These are phyloP conservation scores for Phalloptychus januarius DNA, from an alignment of 2,797 vertebrate genomes.

Conservation along the genomic window DNA sequence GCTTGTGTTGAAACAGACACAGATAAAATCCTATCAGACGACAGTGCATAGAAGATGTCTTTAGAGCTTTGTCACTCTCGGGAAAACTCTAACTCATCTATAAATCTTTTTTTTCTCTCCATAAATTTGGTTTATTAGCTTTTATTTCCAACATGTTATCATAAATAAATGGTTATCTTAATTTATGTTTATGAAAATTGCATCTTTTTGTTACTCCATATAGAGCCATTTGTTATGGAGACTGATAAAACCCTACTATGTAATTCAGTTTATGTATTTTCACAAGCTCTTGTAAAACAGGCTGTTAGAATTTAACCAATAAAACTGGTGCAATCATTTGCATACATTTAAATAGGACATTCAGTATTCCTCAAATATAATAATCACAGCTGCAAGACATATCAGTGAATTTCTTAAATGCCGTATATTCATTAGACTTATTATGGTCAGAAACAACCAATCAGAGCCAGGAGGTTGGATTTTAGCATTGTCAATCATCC, in stretches of 20 bases:
- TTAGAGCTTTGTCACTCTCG: slow-evolving; percentile 45
- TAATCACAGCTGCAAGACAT: not conserved
- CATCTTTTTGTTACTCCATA: not conserved
- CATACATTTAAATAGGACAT: not conserved
- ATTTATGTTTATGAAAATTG: not conserved
- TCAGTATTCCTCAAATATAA: not conserved
- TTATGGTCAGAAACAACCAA: too few relatives aligned
- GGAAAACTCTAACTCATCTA: slow-evolving; percentile 69
- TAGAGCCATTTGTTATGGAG: not conserved
- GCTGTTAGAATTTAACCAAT: not conserved
- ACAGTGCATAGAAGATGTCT: slow-evolving; percentile 53
- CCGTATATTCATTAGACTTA: not conserved
- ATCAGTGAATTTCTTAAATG: not conserved
- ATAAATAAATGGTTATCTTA: not conserved
- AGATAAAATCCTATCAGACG: slow-evolving; percentile 68
- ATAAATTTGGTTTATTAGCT: not conserved
- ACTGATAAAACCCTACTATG: not conserved
- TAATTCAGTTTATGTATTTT: not conserved
- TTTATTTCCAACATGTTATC: not conserved
- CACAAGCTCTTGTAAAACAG: not conserved
- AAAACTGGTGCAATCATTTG: not conserved
- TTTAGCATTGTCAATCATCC: too few relatives aligned
- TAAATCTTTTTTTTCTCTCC: not conserved
- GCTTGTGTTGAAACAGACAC: slow-evolving; percentile 63
- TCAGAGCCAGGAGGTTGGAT: too few relatives aligned